Percentiles rank a stretch among this genome's conserved stretches.
Evolutionary conservation across 2,888 invertebrate species (phyloP).

Genomic region (Zelleria hepariella): DNA sequence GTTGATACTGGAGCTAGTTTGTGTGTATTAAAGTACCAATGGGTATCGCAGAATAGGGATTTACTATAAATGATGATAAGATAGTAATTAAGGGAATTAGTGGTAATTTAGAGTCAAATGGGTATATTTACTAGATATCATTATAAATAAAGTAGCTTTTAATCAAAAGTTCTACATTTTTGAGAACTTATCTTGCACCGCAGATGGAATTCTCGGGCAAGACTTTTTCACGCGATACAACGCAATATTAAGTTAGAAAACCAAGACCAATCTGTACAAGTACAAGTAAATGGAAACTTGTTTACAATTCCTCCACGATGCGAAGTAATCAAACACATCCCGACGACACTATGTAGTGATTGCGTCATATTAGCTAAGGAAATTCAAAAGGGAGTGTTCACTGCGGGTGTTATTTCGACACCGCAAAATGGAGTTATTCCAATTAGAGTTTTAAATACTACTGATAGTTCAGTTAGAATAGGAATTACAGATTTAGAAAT

Average conservation of each 20-base stretch:
- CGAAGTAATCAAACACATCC: neutral
- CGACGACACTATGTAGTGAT: neutral
- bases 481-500: neutral
- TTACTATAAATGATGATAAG: neutral
- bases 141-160: neutral
- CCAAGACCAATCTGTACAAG: neutral
- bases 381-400: neutral
- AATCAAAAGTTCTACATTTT: neutral
- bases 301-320: neutral
- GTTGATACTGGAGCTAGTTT: neutral
- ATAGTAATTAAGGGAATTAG: neutral
- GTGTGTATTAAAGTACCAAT: neutral
- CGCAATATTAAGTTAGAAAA: neutral
- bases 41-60: neutral
- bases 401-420: neutral
- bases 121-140: neutral
- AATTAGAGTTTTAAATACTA: slow-evolving; percentile 8
- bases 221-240: neutral
- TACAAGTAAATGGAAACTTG: neutral
- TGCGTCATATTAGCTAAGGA: neutral
- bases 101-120: neutral
- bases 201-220: neutral
- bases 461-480: neutral
- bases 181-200: neutral
- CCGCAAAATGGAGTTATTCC: slow-evolving; percentile 1